Evolutionary conservation across 2,113 vertebrate species (phyloP).

Genomic region (Willisornis vidua): DNA sequence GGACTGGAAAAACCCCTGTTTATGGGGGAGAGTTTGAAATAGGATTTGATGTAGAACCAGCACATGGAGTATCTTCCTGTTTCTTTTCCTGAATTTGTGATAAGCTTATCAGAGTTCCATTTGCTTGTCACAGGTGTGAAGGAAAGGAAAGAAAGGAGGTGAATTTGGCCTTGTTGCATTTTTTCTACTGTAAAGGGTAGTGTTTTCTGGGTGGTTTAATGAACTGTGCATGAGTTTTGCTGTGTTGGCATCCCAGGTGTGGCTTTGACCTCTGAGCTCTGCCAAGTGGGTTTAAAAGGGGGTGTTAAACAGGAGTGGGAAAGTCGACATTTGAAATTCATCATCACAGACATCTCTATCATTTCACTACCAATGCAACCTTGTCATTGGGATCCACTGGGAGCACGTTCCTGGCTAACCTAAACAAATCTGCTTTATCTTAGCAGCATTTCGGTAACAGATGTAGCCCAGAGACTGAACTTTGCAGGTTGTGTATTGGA

Average conservation of each 20-base stretch:
- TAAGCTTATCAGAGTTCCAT: neutral
- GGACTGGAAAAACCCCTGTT: neutral
- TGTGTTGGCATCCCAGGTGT: neutral
- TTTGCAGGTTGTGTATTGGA: neutral
- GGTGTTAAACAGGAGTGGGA: neutral
- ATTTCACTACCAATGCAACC: neutral
- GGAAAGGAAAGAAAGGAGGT: neutral
- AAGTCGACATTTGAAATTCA: neutral
- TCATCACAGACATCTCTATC: neutral
- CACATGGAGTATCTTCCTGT: neutral
- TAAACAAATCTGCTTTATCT: conserved; percentile 49
- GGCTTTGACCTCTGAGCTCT: neutral
- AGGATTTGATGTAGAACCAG: neutral
- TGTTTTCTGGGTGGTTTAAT: neutral
- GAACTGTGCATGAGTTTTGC: neutral
- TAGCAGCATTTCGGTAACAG: conserved; percentile 16
- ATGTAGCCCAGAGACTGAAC: conserved; percentile 10
- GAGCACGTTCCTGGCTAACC: neutral
- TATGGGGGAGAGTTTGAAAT: neutral
- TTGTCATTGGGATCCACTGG: neutral
- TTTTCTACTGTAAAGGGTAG: neutral
- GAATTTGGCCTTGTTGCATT: neutral
- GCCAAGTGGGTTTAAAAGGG: neutral
- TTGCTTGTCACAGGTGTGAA: neutral
- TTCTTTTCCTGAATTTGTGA: neutral